Evolutionary conservation across 2,888 invertebrate genomes (phyloP).

Genomic region (Agrochola lychnidis): DNA sequence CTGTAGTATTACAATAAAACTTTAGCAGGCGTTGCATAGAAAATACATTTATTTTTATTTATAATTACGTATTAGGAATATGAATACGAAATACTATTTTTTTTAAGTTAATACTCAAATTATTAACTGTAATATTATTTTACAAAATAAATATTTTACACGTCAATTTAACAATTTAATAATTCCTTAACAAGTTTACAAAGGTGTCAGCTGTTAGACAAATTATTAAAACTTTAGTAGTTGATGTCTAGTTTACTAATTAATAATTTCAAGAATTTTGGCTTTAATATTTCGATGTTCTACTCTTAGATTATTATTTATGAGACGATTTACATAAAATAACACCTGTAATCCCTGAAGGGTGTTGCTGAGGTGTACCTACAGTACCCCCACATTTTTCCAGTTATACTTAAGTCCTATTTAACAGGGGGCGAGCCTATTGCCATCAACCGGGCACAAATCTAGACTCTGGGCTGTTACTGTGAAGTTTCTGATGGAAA

Average conservation of each 20-base stretch:
- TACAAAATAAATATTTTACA: not conserved
- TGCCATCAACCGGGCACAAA: not conserved
- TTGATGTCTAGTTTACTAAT: slow-evolving; percentile 24
- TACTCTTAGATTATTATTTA: not conserved
- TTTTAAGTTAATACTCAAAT: not conserved
- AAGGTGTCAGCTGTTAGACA: slow-evolving; percentile 25
- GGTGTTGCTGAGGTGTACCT: not conserved
- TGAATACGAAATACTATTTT: not conserved
- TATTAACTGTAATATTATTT: not conserved
- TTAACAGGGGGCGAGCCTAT: too few relatives aligned
- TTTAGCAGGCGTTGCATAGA: not conserved
- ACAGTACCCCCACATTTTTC: too few relatives aligned
- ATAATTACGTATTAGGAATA: not conserved
- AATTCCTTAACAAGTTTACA: slow-evolving; percentile 12
- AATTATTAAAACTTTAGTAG: slow-evolving; percentile 39
- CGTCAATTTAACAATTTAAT: not conserved
- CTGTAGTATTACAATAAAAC: not conserved
- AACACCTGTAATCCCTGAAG: too few relatives aligned
- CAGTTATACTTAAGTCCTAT: too few relatives aligned
- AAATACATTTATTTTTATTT: too few relatives aligned
- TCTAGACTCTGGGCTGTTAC: not conserved
- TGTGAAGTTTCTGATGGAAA: not conserved
- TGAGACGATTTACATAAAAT: not conserved
- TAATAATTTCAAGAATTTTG: not conserved
- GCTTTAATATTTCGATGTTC: not conserved